These are phyloP conservation scores for Agrenia bidenticulata DNA, from an alignment of 2,888 invertebrate species.

Conservation along the genomic window DNA sequence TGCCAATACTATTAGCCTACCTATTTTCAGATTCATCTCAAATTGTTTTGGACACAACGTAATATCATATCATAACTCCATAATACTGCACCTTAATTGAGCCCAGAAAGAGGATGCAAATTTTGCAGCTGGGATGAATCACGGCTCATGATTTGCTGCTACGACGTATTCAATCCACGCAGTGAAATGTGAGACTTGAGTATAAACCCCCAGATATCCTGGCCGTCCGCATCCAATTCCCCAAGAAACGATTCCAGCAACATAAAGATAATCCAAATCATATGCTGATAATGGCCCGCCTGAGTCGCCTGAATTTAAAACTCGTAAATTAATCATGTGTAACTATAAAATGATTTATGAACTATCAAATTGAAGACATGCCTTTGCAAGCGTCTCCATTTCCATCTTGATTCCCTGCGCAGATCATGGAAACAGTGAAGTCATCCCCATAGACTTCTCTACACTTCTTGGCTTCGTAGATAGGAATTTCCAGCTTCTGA, in stretches of 20 bases:
- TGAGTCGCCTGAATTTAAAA: slow-evolving; percentile 13
- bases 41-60: too few relatives aligned
- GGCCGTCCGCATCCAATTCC: slow-evolving; percentile 24
- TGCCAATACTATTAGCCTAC: too few relatives aligned
- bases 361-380: too few relatives aligned
- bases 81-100: too few relatives aligned
- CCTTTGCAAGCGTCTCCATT: slow-evolving; percentile 30
- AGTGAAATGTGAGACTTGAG: slow-evolving; percentile 14
- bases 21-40: too few relatives aligned
- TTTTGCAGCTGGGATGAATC: neutral
- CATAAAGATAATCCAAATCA: slow-evolving; percentile 7
- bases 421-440: slow-evolving; percentile 29
- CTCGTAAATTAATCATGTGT: too few relatives aligned
- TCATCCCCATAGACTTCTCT: slow-evolving; percentile 27
- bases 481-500: slow-evolving; percentile 14
- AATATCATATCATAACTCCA: too few relatives aligned
- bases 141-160: neutral
- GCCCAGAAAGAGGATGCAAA: too few relatives aligned
- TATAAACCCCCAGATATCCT: slow-evolving; percentile 28
- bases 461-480: slow-evolving; percentile 23
- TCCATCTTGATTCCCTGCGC: slow-evolving; percentile 13
- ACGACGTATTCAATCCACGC: slow-evolving; percentile 23
- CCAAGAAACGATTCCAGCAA: slow-evolving; percentile 27
- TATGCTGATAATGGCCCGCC: slow-evolving; percentile 24
- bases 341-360: too few relatives aligned